phyloP scores from a whole-genome alignment of 1,140 invertebrate genomes.

The Drosophila mayri region DNA sequence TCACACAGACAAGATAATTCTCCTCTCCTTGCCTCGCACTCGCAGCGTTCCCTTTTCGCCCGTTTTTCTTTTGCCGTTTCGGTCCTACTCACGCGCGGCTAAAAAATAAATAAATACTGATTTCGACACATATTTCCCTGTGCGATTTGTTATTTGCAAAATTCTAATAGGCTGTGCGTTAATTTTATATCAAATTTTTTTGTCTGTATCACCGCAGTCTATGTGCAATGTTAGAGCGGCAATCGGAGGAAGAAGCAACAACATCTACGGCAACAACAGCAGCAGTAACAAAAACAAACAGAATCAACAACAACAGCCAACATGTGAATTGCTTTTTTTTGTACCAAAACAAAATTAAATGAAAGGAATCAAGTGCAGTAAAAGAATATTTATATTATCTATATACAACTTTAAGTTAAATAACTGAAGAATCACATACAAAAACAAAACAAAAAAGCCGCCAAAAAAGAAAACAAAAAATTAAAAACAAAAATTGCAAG shows the following conservation, averaged over 20 bases:
- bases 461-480: constrained; percentile 39
- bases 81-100: constrained; percentile 35
- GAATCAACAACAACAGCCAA: constrained; percentile 27
- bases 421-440: constrained; percentile 7
- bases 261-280: constrained; percentile 23
- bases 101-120: constrained; percentile 54
- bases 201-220: constrained; percentile 49
- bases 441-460: constrained; percentile 34
- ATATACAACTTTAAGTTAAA: constrained; percentile 15
- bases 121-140: constrained; percentile 15
- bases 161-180: constrained; percentile 24
- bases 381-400: constrained; percentile 17
- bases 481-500: constrained; percentile 5
- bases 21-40: constrained; percentile 6
- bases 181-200: constrained; percentile 1
- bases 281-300: constrained; percentile 32
- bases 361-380: constrained; percentile 32
- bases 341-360: constrained; percentile 39
- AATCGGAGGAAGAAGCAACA: constrained; percentile 48
- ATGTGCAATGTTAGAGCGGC: constrained; percentile 69
- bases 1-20: constrained; percentile 25
- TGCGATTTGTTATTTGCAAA: constrained; percentile 18
- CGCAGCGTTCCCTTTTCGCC: constrained; percentile 21
- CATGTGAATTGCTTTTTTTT: constrained; percentile 42
- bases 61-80: constrained; percentile 26